Percentiles rank a stretch among this genome's conserved stretches.
Conservation (phyloP, 2,797 vertebrate species). For the Gastrophryne carolinensis region DNA sequence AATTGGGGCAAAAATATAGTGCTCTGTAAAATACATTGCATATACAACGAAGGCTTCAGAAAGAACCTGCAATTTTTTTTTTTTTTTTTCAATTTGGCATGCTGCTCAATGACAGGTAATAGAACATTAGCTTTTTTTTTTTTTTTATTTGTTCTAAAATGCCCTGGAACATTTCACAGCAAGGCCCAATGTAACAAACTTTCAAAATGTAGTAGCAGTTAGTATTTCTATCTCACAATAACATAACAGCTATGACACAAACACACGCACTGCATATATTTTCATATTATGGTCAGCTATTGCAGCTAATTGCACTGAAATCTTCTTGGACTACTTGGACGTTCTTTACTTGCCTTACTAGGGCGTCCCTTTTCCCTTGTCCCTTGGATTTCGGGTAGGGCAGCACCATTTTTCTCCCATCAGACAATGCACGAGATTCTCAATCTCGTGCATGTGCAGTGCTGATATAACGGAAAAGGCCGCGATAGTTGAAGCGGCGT, state of each 20-base stretch:
- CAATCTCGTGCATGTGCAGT: no score
- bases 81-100: slow-evolving; percentile 20
- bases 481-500: no score
- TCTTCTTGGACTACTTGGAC: no score
- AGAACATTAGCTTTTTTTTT: slow-evolving; percentile 19
- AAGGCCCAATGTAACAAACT: slow-evolving; percentile 14
- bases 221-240: background rate
- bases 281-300: no score
- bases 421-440: no score
- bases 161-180: slow-evolving; percentile 32
- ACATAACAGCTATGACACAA: background rate
- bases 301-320: no score
- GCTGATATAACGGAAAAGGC: no score
- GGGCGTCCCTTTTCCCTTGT: no score
- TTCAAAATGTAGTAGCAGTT: background rate
- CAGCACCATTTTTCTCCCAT: no score
- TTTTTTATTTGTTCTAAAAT: no score
- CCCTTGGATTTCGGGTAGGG: no score
- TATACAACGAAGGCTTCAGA: background rate
- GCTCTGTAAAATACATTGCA: background rate
- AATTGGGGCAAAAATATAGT: background rate
- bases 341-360: no score
- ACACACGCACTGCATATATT: background rate
- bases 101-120: slow-evolving; percentile 39
- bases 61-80: background rate